Evolutionary conservation across 2,888 invertebrate species (phyloP).

Genomic region (Lathronympha strigana): DNA sequence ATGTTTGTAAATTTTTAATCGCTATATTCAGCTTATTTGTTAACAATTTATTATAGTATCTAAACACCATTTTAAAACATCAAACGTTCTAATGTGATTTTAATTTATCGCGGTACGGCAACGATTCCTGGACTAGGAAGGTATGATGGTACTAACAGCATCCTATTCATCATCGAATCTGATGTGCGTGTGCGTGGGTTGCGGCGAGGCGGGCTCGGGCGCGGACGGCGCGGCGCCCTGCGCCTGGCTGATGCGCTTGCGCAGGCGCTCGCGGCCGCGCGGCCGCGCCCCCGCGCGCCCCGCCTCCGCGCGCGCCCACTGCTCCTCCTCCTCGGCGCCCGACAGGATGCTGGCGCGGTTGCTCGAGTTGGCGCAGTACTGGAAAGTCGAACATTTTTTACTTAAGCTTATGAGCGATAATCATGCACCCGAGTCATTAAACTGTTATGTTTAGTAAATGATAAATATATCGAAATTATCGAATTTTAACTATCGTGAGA

Average conservation of each 20-base stretch:
- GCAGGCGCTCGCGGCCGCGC: conserved; percentile 62
- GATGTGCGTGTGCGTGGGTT: conserved; percentile 88
- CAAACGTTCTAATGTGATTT: no score
- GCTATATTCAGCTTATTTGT: no score
- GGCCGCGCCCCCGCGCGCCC: conserved; percentile 74
- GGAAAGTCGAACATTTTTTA: conserved; percentile 48
- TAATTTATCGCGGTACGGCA: no score
- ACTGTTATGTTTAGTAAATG: no score
- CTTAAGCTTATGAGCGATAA: no score
- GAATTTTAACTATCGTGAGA: no score
- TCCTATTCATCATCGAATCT: conserved; percentile 85
- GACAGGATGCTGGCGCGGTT: conserved; percentile 65
- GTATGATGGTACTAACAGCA: not conserved
- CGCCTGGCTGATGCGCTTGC: conserved; percentile 52
- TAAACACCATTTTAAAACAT: no score
- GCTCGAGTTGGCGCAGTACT: conserved; percentile 64
- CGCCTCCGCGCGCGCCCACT: conserved; percentile 91
- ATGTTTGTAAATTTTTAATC: no score
- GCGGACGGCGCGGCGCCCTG: conserved; percentile 76
- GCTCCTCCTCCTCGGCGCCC: conserved; percentile 88
- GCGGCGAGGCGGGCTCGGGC: conserved; percentile 80
- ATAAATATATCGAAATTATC: no score
- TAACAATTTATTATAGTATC: no score
- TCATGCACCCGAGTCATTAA: no score
- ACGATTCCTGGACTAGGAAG: not conserved